Conservation (phyloP, 2,888 invertebrate species). For the Epinotia nisella region DNA sequence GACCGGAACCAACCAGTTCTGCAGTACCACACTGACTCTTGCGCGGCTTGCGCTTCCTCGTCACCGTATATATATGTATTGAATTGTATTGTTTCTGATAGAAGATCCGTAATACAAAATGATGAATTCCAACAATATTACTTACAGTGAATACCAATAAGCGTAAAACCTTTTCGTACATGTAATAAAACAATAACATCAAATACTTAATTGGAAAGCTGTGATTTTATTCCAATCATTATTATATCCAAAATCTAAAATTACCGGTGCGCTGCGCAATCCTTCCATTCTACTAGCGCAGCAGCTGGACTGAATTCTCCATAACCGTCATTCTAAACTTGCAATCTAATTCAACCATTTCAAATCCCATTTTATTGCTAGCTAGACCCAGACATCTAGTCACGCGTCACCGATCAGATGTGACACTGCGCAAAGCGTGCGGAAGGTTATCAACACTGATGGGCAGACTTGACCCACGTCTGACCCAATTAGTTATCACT, state of each 20-base stretch:
- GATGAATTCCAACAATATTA: too few relatives aligned
- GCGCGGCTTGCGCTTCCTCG: too few relatives aligned
- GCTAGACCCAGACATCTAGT: conserved; percentile 18
- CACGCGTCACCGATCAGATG: conserved; percentile 41
- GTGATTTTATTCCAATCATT: too few relatives aligned
- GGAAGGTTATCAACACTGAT: conserved; percentile 69
- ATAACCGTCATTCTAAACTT: not conserved
- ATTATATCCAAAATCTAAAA: not conserved
- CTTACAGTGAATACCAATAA: too few relatives aligned
- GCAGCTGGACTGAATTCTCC: not conserved
- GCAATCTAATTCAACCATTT: conserved; percentile 5
- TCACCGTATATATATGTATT: too few relatives aligned
- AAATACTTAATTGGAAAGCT: too few relatives aligned
- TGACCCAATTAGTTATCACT: conserved; percentile 77
- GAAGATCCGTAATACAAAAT: too few relatives aligned
- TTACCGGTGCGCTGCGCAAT: not conserved
- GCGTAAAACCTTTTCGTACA: too few relatives aligned
- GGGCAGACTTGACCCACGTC: conserved; percentile 74
- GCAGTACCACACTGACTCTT: too few relatives aligned
- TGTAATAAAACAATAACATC: too few relatives aligned
- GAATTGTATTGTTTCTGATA: too few relatives aligned
- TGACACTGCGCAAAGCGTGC: conserved; percentile 57
- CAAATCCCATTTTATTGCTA: not conserved
- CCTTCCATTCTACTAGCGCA: not conserved
- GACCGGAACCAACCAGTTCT: too few relatives aligned